Evolutionary conservation across 2,888 invertebrate genomes (phyloP).

Genomic region (Emmelina monodactyla): DNA sequence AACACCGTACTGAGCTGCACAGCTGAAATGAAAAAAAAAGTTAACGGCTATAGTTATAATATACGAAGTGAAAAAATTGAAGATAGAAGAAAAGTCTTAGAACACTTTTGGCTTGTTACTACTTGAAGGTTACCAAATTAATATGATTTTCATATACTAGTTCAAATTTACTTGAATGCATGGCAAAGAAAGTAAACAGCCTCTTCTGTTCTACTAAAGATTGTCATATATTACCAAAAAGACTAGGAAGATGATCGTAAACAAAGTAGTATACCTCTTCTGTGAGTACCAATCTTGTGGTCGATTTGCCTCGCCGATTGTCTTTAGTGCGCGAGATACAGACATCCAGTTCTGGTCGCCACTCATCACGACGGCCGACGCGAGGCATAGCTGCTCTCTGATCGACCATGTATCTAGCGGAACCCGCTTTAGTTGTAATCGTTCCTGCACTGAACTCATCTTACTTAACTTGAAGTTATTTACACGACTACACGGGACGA

Average conservation of each 20-base stretch:
- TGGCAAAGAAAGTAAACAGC: too few relatives aligned
- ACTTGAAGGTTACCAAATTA: too few relatives aligned
- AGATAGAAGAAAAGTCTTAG: too few relatives aligned
- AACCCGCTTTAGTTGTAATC: conserved; percentile 69
- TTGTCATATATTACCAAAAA: too few relatives aligned
- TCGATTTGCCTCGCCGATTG: conserved; percentile 77
- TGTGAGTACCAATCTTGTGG: conserved; percentile 90
- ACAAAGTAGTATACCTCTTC: too few relatives aligned
- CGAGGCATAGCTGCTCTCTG: conserved; percentile 84
- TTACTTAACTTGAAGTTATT: conserved; percentile 6
- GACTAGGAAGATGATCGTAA: too few relatives aligned
- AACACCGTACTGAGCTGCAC: conserved; percentile 88
- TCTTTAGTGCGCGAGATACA: conserved; percentile 80
- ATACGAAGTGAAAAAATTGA: too few relatives aligned
- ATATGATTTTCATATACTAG: too few relatives aligned
- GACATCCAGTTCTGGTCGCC: conserved; percentile 95
- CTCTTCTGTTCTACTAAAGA: too few relatives aligned
- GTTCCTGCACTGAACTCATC: conserved; percentile 56
- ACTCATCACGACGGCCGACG: conserved; percentile 83
- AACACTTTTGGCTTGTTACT: too few relatives aligned
- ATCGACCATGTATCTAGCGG: conserved; percentile 87
- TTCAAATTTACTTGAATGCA: too few relatives aligned
- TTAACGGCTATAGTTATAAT: too few relatives aligned
- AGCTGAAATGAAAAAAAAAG: conserved; percentile 48
- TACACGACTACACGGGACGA: background rate